Evolutionary conservation across 2,113 vertebrate genomes (phyloP), one percentile per base, ranked within the genome.

Genomic region (Alouatta palliata): DNA sequence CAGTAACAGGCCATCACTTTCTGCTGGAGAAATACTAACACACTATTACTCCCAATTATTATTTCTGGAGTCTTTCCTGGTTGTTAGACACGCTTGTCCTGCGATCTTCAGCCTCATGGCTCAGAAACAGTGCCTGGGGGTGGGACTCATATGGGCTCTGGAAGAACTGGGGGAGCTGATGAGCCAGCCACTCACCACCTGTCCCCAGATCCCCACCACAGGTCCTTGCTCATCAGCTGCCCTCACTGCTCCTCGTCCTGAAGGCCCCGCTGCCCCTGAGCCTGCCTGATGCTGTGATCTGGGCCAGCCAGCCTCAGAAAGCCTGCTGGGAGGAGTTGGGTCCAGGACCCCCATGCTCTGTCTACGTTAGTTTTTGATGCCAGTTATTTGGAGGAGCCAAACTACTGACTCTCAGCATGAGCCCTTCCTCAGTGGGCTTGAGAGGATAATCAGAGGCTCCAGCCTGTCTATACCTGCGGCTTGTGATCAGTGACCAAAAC

Each of bases 261-360:
- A 94, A 86, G 93, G 19, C 81, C 70, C 58, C 54, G 84, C 70
- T 56, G 11, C 43, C 86, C 27, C 37, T 92, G 32, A 47, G 71
- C 71, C 21, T 45, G 61, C 75, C 37, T 68, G 23, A 37, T 37
- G 89, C 49, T 56, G 87, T 90, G 89, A 64, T 91, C 64, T 70
- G 96, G 87, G 25, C 54, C 61, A 90, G 35, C 35, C 4, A 13
- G 71, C 35, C 45, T 71, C 64, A 45, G 87, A 49, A 64, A 75
- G 49, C 8, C 3, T 9, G 13, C 64, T 9, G 6, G 19, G 19
- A 30, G 7, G 37, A 49, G 5, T 14, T 17, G 12, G 47, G 37
- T 5, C 43, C 30, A 32, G 27, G 19, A 43, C 76, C 56, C 37
- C 35, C 1, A 19, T 56, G 30, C n/a, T 35, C 54, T 58, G 21